Base-by-base conservation (phyloP, 1,140 invertebrate species). In the Brachionus rubens region DNA sequence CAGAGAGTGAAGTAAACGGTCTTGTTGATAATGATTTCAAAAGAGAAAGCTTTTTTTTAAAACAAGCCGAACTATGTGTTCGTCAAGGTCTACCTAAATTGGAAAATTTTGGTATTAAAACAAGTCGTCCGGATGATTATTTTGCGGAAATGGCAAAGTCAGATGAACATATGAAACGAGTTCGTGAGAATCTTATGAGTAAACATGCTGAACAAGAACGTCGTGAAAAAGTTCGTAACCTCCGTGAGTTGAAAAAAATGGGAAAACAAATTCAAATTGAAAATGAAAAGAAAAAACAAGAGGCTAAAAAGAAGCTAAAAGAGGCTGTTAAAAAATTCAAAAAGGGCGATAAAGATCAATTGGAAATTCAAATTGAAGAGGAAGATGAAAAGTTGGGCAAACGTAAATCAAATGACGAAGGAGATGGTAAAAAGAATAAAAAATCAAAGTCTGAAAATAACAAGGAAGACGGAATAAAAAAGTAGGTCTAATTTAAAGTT, bases 61-160 rank as follows among this genome's bases (percentile, higher is more conserved):
- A 77, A 21, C 94, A 96, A 86, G 95, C 94, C 3, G 94, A 98
- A 81, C 87, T 89, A 33, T 89, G 92, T 14, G 91, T 92, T 6
- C 78, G 94, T 1, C 89, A 92, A 79, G 91, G 88, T 2, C 87
- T 97, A 16, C 87, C 88, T 24, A 87, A 87, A 62, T 83, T 98
- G 3, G 89, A 92, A 54, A 88, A 89, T 77, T 80, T 93, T 2
- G 89, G 88, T 24, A 86, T 96, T 43, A 86, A 88, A 0, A 96
- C 92, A 0, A 90, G 88, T 81, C 87, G 92, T 75, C 96, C 96
- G 0, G 90, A 93, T 33, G 96, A 98, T 85, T 99, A 96, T 85
- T 98, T 96, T 86, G 96, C 96, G 0, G 92, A 99, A 87, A 99
- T 99, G 96, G 93, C 93, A 1, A 99, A 99, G 83, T 88, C 91